Base-by-base conservation (phyloP, 2,888 invertebrate species). In the Litoditis marina region DNA sequence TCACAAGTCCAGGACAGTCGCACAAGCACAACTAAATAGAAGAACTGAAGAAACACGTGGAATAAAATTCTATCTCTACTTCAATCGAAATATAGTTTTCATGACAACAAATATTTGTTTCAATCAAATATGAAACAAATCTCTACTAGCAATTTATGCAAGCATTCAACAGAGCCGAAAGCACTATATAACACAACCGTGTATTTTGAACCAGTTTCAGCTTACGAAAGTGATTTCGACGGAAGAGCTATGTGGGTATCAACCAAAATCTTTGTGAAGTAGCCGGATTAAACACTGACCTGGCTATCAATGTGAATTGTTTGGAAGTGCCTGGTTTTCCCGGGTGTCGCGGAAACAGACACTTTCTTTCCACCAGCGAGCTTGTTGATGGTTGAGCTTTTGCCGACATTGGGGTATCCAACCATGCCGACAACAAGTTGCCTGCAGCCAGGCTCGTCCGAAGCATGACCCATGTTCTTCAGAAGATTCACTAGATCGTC, bases 361-460 rank as follows among this genome's bases (percentile, higher is more conserved):
- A 78, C 79, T 79, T 87, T 87, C 83, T 89, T 96, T 34, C 88
- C 88, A 72, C 89, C 88, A 85, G 96, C 87, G 51, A 99, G 84
- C 22, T 93, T 88, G 86, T 99, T 99, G 65, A 99, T 94, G 8
- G 96, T 94, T 66, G 96, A 96, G 84, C 95, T 96, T 85, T 99
- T 98, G n/a, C 98, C 98, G 1, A 99, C 98, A 87, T 98, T 98
- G 0, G 98, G 98, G 86, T 98, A 99, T 1, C 98, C 98, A 63
- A 98, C 94, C 85, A 78, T 78, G 28, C 83, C 84, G 30, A 83
- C 76, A 55, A 77, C 71, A 2, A 78, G 63, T 25, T 70, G 71
- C 8, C 64, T 64, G 8, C 53, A 60, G 0, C 66, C 74, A 16
- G 63, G 60, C 19, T 65, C 64, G 28, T 65, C 62, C 2, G 67